Conservation (phyloP, 2,888 invertebrate species). For the Scotopteryx bipunctaria region DNA sequence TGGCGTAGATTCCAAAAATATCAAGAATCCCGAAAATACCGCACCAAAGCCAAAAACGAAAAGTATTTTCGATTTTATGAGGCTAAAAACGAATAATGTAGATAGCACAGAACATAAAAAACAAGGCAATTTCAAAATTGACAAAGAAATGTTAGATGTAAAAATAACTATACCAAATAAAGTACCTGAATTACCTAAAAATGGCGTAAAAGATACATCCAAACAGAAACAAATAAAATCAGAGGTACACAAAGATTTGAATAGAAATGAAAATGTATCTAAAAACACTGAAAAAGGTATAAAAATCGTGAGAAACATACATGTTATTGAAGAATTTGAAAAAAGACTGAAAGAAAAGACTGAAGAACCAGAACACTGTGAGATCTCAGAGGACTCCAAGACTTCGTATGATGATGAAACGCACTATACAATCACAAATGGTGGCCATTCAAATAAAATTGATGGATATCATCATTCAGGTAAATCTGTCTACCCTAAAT, state of each 20-base stretch:
- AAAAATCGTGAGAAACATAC: slow-evolving; percentile 41
- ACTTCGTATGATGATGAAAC: slow-evolving; percentile 13
- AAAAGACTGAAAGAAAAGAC: slow-evolving; percentile 29
- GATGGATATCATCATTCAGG: no score
- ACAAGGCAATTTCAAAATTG: slow-evolving; percentile 3
- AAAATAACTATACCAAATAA: slow-evolving; percentile 21
- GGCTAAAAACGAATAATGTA: not conserved
- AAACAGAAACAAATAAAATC: not conserved
- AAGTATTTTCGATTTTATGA: slow-evolving; percentile 18
- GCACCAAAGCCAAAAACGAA: slow-evolving; percentile 28
- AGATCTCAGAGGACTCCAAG: no score
- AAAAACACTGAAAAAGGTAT: slow-evolving; percentile 20
- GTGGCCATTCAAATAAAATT: not conserved
- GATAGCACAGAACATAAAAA: no score
- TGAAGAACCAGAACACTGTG: no score
- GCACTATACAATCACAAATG: not conserved
- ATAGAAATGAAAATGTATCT: not conserved
- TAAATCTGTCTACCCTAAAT: no score
- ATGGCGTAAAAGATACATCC: not conserved
- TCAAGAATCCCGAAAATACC: not conserved
- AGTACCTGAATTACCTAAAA: not conserved
- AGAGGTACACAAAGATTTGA: not conserved
- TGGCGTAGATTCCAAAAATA: not conserved
- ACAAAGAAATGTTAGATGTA: slow-evolving; percentile 10
- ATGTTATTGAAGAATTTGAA: slow-evolving; percentile 39